These are phyloP conservation scores for Lysandra bellargus DNA, from an alignment of 2,888 invertebrate species.

Conservation along the genomic window DNA sequence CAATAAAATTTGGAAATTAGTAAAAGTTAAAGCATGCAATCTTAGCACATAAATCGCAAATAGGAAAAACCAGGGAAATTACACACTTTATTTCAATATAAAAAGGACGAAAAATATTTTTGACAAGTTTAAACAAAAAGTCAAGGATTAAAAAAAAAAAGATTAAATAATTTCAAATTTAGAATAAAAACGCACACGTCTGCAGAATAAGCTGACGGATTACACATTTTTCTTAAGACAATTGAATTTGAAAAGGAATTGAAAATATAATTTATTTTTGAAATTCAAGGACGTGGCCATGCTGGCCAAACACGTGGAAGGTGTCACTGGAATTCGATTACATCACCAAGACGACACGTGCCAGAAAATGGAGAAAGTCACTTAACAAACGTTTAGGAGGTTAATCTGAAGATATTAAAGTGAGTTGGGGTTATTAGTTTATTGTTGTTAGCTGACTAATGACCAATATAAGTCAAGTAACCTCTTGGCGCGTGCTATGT, in stretches of 20 bases:
- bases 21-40: neutral
- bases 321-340: conserved; percentile 22
- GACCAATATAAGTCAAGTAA: conserved; percentile 34
- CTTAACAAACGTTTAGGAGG: conserved; percentile 6
- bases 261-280: neutral
- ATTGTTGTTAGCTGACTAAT: conserved; percentile 21
- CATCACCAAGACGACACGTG: conserved; percentile 11
- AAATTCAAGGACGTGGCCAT: neutral
- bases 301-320: neutral
- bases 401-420: conserved; percentile 14
- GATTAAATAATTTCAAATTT: neutral
- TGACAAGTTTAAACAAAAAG: too few species aligned
- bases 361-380: conserved; percentile 21
- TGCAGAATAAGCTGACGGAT: too few species aligned
- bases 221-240: too few species aligned
- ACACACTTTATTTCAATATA: too few species aligned
- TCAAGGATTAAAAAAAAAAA: too few species aligned
- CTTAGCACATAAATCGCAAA: too few species aligned
- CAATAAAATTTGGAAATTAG: neutral
- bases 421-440: conserved; percentile 5
- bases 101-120: too few species aligned
- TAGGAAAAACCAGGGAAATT: too few species aligned
- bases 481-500: neutral
- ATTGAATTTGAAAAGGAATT: neutral
- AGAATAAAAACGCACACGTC: neutral